Evolutionary conservation across 2,888 invertebrate genomes (phyloP), one percentile per base, ranked within the genome.

Genomic region (Agrenia bidenticulata): DNA sequence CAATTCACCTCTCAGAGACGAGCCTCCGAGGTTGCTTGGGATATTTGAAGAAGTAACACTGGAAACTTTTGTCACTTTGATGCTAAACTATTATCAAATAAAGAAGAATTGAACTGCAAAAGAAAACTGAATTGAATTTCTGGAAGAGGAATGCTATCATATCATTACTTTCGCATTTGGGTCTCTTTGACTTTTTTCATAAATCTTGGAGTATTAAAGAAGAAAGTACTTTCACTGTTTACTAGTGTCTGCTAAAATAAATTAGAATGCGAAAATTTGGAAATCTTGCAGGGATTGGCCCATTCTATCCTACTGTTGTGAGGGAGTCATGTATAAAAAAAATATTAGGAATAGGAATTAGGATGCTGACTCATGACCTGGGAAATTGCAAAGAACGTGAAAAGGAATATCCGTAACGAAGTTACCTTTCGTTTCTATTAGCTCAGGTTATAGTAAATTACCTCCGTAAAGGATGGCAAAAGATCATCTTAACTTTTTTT

Each of bases 1-100:
- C 42, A 63, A 63, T 63, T 56, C 56, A 56, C 41, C 51, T 9
- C 9, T 45, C 7, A 39, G 39, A 39, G 39, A 39, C 15, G 15
- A 11, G 9, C 7, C 39, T 19, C 9, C 19, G n/a, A 45, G n/a
- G 19, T 5, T 45, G 15, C 5, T 11, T 5, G 5, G 15, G 19
- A 19, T 45, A 17, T 45, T 45, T 17, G 45, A 17, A 32, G 27
- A 32, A 21, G 21, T 24, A 32, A 24, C n/a, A 4, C 32, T 32
- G 42, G 42, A 23, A 41, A 60, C 49, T 67, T 67, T 63, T 67
- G 63, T 67, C 67, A 56, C 58, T 55, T 63, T 67, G 53, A 63
- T 67, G 63, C 63, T 66, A 51, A 69, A 66, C 63, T 69, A 66
- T 64, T 59, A 63, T 58, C 26, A 39, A 63, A 57, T 62, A 56